phyloP scores from a whole-genome alignment of 2,113 vertebrate species.

The Mungos mungo region DNA sequence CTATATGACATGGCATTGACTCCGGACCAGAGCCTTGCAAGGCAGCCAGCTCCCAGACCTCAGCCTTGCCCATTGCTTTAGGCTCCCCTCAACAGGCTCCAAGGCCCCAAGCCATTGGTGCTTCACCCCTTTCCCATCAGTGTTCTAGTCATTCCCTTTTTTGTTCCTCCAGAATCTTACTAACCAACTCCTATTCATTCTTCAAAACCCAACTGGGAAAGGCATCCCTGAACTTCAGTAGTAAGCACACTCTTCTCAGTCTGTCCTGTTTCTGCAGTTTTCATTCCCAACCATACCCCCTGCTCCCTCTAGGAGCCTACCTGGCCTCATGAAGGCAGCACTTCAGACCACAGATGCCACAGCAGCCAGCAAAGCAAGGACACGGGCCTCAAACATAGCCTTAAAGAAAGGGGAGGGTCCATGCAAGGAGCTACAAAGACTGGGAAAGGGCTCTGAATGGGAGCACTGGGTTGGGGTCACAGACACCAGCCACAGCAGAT shows the following conservation, averaged over 20 bases:
- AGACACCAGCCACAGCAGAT: rapidly evolving
- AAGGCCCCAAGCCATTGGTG: too few species aligned
- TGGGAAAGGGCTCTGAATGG: too few species aligned
- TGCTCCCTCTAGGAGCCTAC: background rate
- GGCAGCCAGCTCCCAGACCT: background rate
- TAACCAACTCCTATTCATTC: background rate
- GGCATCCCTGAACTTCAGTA: background rate
- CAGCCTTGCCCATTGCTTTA: background rate
- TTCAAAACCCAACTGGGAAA: background rate
- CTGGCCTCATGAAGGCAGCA: background rate
- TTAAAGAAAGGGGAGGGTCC: background rate
- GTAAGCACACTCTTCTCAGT: background rate
- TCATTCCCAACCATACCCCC: background rate
- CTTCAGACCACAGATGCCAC: background rate
- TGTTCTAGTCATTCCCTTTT: background rate
- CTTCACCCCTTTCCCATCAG: background rate
- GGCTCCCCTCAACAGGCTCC: background rate
- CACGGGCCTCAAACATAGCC: background rate
- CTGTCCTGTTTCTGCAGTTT: background rate
- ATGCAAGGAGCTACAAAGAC: background rate
- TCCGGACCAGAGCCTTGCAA: rapidly evolving
- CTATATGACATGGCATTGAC: rapidly evolving
- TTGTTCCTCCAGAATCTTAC: background rate
- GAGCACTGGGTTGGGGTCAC: background rate
- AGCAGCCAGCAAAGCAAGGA: background rate